Evolutionary conservation across 2,888 invertebrate genomes (phyloP), one percentile per base, ranked within the genome.

Genomic region (Cephus rjabovi): DNA sequence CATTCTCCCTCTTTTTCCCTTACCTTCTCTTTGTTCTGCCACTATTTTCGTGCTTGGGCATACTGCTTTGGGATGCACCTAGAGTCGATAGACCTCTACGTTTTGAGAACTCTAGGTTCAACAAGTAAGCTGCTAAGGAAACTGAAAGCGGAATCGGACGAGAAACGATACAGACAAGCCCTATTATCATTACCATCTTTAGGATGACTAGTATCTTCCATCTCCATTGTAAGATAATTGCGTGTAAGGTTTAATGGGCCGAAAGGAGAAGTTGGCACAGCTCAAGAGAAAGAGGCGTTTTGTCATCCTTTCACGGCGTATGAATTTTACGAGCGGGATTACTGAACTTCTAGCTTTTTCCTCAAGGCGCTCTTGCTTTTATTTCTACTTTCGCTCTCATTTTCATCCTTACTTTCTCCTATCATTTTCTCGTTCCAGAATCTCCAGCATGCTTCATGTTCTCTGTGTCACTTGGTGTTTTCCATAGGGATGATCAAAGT

Each of bases 281-380:
- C 33, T 30, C 33, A 71, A 34, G 31, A 69, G 69, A 40, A n/a
- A 73, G 75, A 75, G 34, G 70, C 69, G 68, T 77, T 75, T 77
- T 77, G 75, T 77, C 77, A 75, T 31, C 30, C 70, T 75, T 77
- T 77, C 77, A 77, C 70, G 71, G 69, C 77, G 73, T 75, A 77
- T 77, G 77, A 77, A 75, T 77, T 75, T 77, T 75, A 75, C 74
- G 77, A 77, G 77, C 74, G 34, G 31, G 75, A 75, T 75, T 75
- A 30, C 40, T 9, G 23, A 56, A 56, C 23, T 56, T 23, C 40
- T 56, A 56, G 40, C 40, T 56, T 56, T 56, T 56, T 56, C 40
- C 40, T 56, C 23, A 56, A 56, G 40, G 9, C 40, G 23, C 40
- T 9, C 40, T 56, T 15, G 23, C 40, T 23, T 9, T 56, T 56